Evolutionary conservation across 2,888 invertebrate genomes (phyloP), one percentile per base, ranked within the genome.

Genomic region (Punctoribates punctum): DNA sequence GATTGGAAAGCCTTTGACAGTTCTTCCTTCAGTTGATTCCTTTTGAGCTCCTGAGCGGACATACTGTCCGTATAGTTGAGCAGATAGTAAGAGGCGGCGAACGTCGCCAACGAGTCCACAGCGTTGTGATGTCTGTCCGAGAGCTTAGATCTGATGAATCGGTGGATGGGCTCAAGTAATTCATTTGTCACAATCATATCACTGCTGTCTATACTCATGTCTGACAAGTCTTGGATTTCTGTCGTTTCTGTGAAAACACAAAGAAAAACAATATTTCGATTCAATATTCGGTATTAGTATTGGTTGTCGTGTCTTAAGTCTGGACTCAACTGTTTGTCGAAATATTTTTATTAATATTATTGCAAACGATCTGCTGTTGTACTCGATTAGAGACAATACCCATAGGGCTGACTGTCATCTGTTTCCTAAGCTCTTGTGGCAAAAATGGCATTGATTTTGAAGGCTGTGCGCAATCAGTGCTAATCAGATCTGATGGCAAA

Each of bases 51-150:
- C 2, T 72, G 15, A 1, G 6, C 42, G 42, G 72, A 34, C 34
- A 72, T 46, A 17, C 25, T 48, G 5, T 72, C n/a, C 6, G 42
- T 20, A 62, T 62, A 62, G 72, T 20, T 23, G 72, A 13, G 38
- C 23, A 72, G 72, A 48, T 72, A 72, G 25, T 72, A 46, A 48
- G 48, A 25, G n/a, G 72, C 23, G 34, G 72, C 72, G 15, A 72
- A 46, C 1, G 72, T 27, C 4, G 72, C 38, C 29, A 72, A 34
- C 3, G 48, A 42, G 42, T 72, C 72, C 29, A 72, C 11, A 23
- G 38, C 34, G 48, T 48, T 72, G 72, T 48, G 38, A 20, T 38
- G 17, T 4, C 38, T 38, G 34, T 27, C 4, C 9, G 38, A 70
- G 5, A 48, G 4, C 17, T 17, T 23, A 15, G n/a, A 1, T 62